Base-by-base conservation (phyloP, 2,113 vertebrate genomes). In the Vicugna pacos region DNA sequence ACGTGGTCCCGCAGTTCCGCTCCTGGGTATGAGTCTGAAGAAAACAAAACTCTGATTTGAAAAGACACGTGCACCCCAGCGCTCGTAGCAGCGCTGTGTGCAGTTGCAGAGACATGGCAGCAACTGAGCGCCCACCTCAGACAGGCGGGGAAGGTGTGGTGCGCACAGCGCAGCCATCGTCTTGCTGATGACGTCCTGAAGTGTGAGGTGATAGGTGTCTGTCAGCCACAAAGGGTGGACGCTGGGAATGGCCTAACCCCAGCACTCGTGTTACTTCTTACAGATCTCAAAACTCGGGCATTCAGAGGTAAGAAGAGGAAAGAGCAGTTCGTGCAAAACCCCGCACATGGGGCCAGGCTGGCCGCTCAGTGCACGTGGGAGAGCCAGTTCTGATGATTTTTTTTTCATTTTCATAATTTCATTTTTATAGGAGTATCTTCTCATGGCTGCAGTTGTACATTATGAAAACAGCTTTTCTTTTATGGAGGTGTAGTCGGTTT, bases 81-180 rank as follows among this genome's bases (percentile, higher is more conserved):
- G 32, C 48, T 54, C 75, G 14, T 6, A 5, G 76, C 30, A 1
- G 6, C 7, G 1, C 22, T 35, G 20, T 52, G 52, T 35, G n/a
- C 20, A 2, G 13, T 15, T 8, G 19, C 50, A 19, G 15, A 20
- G 8, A 26, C 8, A 15, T 12, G 4, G 30, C 9, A 42, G 38
- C 69, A 13, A 6, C 32, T 65, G 6, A 24, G 50, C 56, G 76
- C 22, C 32, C 50, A 0, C 14, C 50, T 1, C 20, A 35, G 6
- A 9, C 0, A 12, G 35, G 20, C 6, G 7, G 32, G 20, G 32
- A 8, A 14, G 32, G 13, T 0, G 2, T 13, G 26, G 11, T 14
- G 19, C 32, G 6, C 2, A 12, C 75, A 12, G 17, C 2, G 3
- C 48, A 30, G 48, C 4, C 30, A 1, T 20, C 10, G 0, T 17